phyloP scores from a whole-genome alignment of 2,888 invertebrate species.

The Sinhomidia bicolor region DNA sequence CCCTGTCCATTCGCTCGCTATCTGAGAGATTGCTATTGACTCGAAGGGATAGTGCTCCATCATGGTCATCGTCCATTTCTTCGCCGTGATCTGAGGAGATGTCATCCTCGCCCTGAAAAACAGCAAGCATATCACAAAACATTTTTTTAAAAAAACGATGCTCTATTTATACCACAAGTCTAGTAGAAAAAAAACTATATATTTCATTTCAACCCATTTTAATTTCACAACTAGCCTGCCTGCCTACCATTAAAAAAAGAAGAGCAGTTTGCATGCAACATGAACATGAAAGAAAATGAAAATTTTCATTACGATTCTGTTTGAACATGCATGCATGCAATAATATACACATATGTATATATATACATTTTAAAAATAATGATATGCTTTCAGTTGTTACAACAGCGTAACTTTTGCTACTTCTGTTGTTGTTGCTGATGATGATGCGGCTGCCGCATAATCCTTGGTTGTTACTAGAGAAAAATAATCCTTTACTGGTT shows the following conservation, averaged over 20 bases:
- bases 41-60: constrained; percentile 69
- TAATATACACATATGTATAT: too few species aligned
- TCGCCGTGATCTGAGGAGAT: constrained; percentile 78
- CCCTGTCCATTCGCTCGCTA: constrained; percentile 75
- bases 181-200: background rate
- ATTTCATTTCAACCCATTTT: constrained; percentile 11
- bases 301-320: background rate
- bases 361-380: background rate
- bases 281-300: constrained; percentile 26
- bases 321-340: constrained; percentile 21
- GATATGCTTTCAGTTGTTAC: background rate
- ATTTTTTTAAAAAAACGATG: constrained; percentile 36
- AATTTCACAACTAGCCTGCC: background rate
- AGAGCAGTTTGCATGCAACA: constrained; percentile 40
- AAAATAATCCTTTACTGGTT: background rate
- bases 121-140: background rate
- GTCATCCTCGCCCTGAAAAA: constrained; percentile 73
- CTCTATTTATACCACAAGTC: background rate
- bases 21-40: constrained; percentile 74
- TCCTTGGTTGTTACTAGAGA: background rate
- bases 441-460: constrained; percentile 6
- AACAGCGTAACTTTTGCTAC: background rate
- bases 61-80: constrained; percentile 77
- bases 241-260: background rate
- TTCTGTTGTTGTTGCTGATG: background rate